Conservation (phyloP, 2,113 vertebrate genomes). For the Microcebus murinus region DNA sequence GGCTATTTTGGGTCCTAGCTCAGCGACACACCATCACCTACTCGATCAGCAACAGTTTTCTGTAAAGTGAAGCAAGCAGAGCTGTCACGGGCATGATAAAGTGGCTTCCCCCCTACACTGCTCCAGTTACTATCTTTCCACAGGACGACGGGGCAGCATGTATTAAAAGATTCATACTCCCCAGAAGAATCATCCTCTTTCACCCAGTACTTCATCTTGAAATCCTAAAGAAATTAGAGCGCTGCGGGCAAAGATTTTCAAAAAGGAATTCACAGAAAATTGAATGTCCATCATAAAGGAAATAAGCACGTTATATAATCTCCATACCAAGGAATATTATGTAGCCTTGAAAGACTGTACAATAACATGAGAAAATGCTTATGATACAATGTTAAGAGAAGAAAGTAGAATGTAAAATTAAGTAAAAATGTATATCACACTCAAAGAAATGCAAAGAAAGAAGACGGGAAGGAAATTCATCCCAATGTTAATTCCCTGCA, state of each 20-base stretch:
- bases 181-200: background rate
- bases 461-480: background rate
- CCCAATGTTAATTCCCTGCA: background rate
- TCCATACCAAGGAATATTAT: background rate
- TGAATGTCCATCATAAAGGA: background rate
- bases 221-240: slow-evolving; percentile 25
- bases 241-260: slow-evolving; percentile 11
- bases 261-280: background rate
- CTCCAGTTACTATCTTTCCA: background rate
- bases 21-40: background rate
- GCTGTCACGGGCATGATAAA: fast-evolving
- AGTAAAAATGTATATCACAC: background rate
- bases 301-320: slow-evolving; percentile 4
- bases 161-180: background rate
- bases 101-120: fast-evolving
- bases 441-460: background rate
- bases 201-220: background rate
- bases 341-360: slow-evolving; percentile 21
- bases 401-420: slow-evolving; percentile 9
- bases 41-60: background rate
- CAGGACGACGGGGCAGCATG: fast-evolving
- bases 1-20: background rate
- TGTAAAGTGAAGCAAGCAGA: background rate
- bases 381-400: background rate
- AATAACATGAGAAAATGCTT: background rate